phyloP scores from a whole-genome alignment of 2,797 vertebrate genomes.

The Astyanax mexicanus region DNA sequence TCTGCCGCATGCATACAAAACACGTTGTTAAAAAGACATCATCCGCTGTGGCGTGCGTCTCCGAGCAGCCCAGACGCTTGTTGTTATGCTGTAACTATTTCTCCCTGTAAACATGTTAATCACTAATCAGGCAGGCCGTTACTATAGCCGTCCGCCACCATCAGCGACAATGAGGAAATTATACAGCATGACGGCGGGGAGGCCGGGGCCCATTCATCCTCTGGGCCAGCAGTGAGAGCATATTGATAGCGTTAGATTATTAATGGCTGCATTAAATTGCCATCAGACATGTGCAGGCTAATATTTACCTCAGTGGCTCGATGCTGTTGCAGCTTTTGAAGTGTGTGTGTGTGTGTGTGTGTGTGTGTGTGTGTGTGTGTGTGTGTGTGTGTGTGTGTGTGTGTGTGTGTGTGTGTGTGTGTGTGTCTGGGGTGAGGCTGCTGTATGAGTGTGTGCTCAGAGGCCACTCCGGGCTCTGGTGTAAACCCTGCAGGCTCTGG shows the following conservation, averaged over 20 bases:
- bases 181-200: conserved; percentile 64
- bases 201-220: conserved; percentile 64
- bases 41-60: conserved; percentile 63
- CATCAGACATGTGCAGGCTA: conserved; percentile 69
- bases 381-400: neutral
- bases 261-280: conserved; percentile 71
- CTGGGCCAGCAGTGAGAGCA: conserved; percentile 65
- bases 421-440: neutral
- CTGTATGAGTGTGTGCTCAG: neutral
- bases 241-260: conserved; percentile 66
- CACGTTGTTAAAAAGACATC: conserved; percentile 74
- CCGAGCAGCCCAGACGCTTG: conserved; percentile 47
- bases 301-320: conserved; percentile 59
- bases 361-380: neutral
- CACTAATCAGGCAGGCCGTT: conserved; percentile 74
- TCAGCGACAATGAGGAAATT: conserved; percentile 75
- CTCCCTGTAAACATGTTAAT: conserved; percentile 76
- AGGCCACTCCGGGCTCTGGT: conserved; percentile 22
- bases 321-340: conserved; percentile 18
- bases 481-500: conserved; percentile 4
- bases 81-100: conserved; percentile 63
- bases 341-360: neutral
- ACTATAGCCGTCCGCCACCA: conserved; percentile 67
- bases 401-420: neutral
- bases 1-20: conserved; percentile 56